Percentiles rank a stretch among this genome's conserved stretches.
These are phyloP conservation scores for Leptopilina boulardi DNA, from an alignment of 1,140 invertebrate genomes.

Conservation along the genomic window DNA sequence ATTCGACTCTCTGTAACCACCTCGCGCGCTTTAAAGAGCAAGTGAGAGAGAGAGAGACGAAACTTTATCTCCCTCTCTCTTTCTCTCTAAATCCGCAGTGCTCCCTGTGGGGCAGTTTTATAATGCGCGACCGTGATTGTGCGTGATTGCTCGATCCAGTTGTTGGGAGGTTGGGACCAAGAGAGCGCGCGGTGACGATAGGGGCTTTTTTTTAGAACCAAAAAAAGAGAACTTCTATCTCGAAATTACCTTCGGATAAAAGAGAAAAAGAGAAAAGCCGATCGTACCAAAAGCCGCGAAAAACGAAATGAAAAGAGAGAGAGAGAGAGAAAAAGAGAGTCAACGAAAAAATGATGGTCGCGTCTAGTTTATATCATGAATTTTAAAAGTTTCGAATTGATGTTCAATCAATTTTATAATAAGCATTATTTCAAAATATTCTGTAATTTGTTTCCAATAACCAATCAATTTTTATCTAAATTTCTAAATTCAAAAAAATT, in stretches of 20 bases:
- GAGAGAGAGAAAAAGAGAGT: too few relatives aligned
- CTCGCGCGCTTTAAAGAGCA: slow-evolving; percentile 34
- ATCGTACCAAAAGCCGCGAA: slow-evolving; percentile 55
- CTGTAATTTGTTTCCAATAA: too few relatives aligned
- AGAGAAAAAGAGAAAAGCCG: slow-evolving; percentile 54
- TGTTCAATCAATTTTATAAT: too few relatives aligned
- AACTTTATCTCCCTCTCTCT: not conserved
- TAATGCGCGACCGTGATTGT: slow-evolving; percentile 69
- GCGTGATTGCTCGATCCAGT: slow-evolving; percentile 65
- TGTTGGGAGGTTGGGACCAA: slow-evolving; percentile 51
- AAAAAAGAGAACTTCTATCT: slow-evolving; percentile 58
- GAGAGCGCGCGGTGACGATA: slow-evolving; percentile 56
- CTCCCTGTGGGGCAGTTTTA: slow-evolving; percentile 69
- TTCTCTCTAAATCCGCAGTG: slow-evolving; percentile 2
- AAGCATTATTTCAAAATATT: too few relatives aligned
- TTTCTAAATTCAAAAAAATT: too few relatives aligned
- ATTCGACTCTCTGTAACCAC: slow-evolving; percentile 31
- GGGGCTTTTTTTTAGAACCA: slow-evolving; percentile 53
- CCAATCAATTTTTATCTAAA: too few relatives aligned
- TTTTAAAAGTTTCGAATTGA: too few relatives aligned
- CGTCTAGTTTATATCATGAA: too few relatives aligned
- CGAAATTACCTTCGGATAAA: slow-evolving; percentile 60
- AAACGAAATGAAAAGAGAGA: slow-evolving; percentile 58
- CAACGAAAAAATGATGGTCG: not conserved
- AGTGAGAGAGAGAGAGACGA: slow-evolving; percentile 48